Evolutionary conservation across 2,797 vertebrate species (phyloP), one percentile per base, ranked within the genome.

Genomic region (Falco naumanni): DNA sequence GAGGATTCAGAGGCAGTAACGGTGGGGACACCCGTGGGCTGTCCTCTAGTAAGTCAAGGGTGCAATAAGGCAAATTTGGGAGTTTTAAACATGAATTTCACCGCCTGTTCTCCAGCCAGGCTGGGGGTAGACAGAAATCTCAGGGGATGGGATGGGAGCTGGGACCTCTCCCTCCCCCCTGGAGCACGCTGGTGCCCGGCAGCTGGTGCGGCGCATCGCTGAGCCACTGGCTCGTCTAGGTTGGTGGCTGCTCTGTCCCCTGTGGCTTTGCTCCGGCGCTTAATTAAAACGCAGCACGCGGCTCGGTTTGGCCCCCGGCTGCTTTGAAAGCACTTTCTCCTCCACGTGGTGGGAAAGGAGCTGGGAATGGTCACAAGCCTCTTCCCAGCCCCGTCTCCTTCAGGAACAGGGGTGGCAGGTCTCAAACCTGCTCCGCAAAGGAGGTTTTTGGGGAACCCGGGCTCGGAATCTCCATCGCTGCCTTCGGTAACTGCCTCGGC

Each of bases 131-230:
- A 37, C 37, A 37, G 37, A 37, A 37, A 37, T 37, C 37, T 37
- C 37, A 37, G 37, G 37, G 37, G 37, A 37, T 37, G 37, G 37
- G 13, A 7, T 1, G 14, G 33, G 34, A 50, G 33, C 43, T 13
- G 33, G 66, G 22, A 17, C 29, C 3, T 37, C 22, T 39, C 24
- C 22, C 22, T 16, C 18, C 29, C n/a, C 11, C 68, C n/a, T 28
- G 33, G 25, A 4, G 28, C 34, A 17, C 0, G 0, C 0, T 2
- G 5, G 5, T 47, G 18, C n/a, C 25, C 60, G 53, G 47, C 9
- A 47, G 9, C 3, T 20, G 43, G 26, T 6, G 25, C 16, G 61
- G 60, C 74, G 11, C 37, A 54, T 1, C 33, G 29, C 37, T 60
- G 6, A 26, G 53, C 17, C 39, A 4, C 13, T 12, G 16, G 5